phyloP scores from a whole-genome alignment of 2,113 vertebrate genomes.

The Laticauda colubrina region DNA sequence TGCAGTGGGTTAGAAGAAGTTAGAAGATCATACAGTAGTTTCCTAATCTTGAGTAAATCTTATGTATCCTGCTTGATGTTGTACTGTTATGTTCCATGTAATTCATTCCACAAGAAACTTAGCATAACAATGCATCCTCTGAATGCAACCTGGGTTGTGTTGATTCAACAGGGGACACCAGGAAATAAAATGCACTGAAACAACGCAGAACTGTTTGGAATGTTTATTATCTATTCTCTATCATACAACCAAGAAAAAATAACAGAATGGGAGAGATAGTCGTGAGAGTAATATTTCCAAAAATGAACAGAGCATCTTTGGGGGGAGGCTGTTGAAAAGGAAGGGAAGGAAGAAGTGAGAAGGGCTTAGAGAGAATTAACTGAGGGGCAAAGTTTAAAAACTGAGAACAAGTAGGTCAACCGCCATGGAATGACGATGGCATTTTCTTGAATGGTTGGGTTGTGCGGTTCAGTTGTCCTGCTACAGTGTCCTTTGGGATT shows the following conservation, averaged over 20 bases:
- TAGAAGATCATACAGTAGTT: not conserved
- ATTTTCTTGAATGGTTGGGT: not conserved
- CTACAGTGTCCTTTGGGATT: not conserved
- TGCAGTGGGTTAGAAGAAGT: not conserved
- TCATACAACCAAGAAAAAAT: not conserved
- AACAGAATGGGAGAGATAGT: not conserved
- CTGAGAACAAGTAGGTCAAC: not conserved
- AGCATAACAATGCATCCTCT: not conserved
- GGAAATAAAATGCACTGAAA: not conserved
- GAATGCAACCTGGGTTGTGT: not conserved
- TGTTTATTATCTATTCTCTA: not conserved
- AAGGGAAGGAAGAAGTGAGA: not conserved
- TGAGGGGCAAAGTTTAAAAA: not conserved
- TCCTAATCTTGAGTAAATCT: not conserved
- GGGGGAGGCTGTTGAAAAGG: not conserved
- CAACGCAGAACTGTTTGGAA: not conserved
- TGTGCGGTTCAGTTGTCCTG: not conserved
- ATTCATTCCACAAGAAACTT: not conserved
- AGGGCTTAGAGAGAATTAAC: not conserved
- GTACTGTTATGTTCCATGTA: not conserved
- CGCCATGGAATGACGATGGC: not conserved
- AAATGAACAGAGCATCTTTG: not conserved
- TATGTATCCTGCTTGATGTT: not conserved
- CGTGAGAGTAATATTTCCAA: not conserved
- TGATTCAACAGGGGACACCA: not conserved